These are phyloP conservation scores for Lasioglossum figueresi DNA, from an alignment of 2,888 invertebrate genomes.

Conservation along the genomic window DNA sequence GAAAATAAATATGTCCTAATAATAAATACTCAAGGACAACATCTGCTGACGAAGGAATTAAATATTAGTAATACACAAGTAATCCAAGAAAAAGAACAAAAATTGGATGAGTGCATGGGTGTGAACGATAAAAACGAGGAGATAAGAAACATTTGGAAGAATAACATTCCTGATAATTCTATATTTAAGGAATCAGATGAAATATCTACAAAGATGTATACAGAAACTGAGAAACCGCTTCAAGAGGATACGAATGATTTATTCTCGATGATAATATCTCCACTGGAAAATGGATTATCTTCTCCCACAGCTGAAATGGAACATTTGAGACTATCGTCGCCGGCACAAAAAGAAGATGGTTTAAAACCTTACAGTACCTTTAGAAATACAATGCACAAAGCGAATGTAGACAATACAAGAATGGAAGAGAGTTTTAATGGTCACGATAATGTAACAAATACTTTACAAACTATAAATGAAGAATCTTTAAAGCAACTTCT, in stretches of 20 bases:
- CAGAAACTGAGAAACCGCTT: constrained; percentile 43
- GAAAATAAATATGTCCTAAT: constrained; percentile 80
- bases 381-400: constrained; percentile 32
- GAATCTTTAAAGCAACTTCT: constrained; percentile 85
- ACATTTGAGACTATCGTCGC: constrained; percentile 86
- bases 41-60: constrained; percentile 75
- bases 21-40: constrained; percentile 78
- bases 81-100: constrained; percentile 39
- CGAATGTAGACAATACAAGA: constrained; percentile 63
- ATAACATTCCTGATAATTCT: constrained; percentile 55
- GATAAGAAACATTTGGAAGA: constrained; percentile 57
- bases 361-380: constrained; percentile 50
- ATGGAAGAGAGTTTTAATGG: constrained; percentile 64
- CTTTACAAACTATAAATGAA: constrained; percentile 84
- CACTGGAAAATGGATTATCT: constrained; percentile 84
- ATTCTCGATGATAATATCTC: constrained; percentile 84
- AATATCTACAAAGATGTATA: constrained; percentile 32
- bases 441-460: constrained; percentile 64
- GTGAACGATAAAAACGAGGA: constrained; percentile 42
- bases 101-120: constrained; percentile 24
- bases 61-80: constrained; percentile 64
- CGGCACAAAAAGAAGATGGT: constrained; percentile 44
- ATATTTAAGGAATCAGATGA: constrained; percentile 41
- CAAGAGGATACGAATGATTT: constrained; percentile 78
- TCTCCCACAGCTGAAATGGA: constrained; percentile 89